A percentile compares a stretch with the other conserved stretches of the same genome.
Evolutionary conservation across 1,140 invertebrate species (phyloP).

Genomic region (Leptinotarsa texana): DNA sequence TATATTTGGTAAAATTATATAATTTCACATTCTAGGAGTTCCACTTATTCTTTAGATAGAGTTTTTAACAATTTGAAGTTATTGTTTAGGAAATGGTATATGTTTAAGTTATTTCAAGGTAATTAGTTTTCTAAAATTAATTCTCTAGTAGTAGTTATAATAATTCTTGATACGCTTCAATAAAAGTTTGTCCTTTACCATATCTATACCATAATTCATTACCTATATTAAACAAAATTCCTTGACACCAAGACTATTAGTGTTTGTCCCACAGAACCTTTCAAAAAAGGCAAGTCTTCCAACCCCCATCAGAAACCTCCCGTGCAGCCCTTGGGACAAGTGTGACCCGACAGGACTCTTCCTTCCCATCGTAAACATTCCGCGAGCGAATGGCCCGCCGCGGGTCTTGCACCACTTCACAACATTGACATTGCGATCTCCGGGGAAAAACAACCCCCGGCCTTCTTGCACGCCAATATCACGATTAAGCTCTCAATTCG

Average conservation of each 20-base stretch:
- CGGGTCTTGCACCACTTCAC: constrained; percentile 13
- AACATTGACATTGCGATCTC: constrained; percentile 17
- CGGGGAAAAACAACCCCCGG: constrained; percentile 7
- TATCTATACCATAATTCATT: too few relatives aligned
- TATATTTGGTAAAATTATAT: too few relatives aligned
- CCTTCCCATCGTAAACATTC: constrained; percentile 22
- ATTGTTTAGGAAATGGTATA: too few relatives aligned
- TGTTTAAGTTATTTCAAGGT: too few relatives aligned
- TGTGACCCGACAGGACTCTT: constrained; percentile 12
- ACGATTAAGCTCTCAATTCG: not conserved
- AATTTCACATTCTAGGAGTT: too few relatives aligned
- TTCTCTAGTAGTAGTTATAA: too few relatives aligned
- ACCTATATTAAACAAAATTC: not conserved
- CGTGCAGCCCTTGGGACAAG: constrained; percentile 18
- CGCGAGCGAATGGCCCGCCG: constrained; percentile 6
- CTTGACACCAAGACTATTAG: not conserved
- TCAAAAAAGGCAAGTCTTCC: not conserved
- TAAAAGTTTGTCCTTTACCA: too few relatives aligned
- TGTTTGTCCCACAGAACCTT: not conserved
- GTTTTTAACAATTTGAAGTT: too few relatives aligned
- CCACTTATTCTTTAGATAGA: too few relatives aligned
- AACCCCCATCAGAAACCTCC: not conserved
- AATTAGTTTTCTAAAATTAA: too few relatives aligned
- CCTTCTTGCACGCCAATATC: constrained; percentile 13
- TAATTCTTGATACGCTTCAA: too few relatives aligned